phyloP scores from a whole-genome alignment of 1,140 invertebrate species.

The Phymorhynchus buccinoides region DNA sequence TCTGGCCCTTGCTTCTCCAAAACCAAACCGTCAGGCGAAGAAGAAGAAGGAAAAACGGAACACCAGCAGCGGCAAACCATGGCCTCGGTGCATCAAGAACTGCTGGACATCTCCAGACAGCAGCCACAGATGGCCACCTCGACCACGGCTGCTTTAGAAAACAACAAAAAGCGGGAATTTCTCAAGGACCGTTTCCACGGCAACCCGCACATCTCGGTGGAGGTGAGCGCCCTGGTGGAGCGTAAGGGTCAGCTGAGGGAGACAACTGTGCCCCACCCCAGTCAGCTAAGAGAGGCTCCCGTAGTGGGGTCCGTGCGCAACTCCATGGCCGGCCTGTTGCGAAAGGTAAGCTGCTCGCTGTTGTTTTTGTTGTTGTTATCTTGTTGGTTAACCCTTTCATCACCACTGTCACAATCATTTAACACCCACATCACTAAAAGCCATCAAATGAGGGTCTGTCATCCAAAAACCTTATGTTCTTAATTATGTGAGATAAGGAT shows the following conservation, averaged over 20 bases:
- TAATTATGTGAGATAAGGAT: background rate
- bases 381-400: no score
- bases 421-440: no score
- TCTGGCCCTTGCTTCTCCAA: background rate
- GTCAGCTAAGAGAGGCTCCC: conserved; percentile 50
- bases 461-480: no score
- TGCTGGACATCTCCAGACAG: conserved; percentile 15
- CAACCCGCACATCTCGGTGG: conserved; percentile 42
- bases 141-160: background rate
- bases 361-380: no score
- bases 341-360: conserved; percentile 51
- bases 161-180: conserved; percentile 17
- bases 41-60: background rate
- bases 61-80: background rate
- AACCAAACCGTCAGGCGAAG: background rate
- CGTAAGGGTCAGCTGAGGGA: conserved; percentile 53
- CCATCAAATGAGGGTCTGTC: no score
- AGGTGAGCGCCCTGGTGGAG: conserved; percentile 48
- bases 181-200: conserved; percentile 17
- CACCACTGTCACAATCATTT: background rate
- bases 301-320: conserved; percentile 41
- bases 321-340: conserved; percentile 56
- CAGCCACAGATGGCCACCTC: background rate
- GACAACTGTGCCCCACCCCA: conserved; percentile 52
- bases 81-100: conserved; percentile 3